Conservation (phyloP, 1,140 invertebrate genomes). For the Ceratoteleas bidentatus region DNA sequence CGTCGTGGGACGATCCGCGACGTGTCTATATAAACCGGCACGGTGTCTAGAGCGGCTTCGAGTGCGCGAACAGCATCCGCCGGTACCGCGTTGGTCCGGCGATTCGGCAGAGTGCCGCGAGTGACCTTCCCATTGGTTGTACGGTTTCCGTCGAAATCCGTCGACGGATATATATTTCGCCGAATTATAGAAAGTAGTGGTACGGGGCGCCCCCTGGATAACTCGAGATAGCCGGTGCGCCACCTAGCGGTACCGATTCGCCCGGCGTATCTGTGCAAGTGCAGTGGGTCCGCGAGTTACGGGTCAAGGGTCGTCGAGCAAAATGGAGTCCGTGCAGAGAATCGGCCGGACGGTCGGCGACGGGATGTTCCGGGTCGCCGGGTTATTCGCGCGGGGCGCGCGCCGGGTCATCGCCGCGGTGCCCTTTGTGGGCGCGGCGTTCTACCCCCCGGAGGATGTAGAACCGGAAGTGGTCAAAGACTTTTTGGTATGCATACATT, state of each 20-base stretch:
- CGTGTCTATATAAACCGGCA: constrained; percentile 79
- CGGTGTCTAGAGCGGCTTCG: constrained; percentile 63
- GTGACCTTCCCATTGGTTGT: no score
- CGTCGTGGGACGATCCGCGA: constrained; percentile 76
- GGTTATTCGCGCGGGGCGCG: constrained; percentile 73
- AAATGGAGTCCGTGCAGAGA: constrained; percentile 77
- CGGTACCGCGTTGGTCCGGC: constrained; percentile 47
- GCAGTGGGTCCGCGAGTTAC: constrained; percentile 11
- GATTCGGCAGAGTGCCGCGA: no score
- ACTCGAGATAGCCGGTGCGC: no score
- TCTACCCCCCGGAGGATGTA: constrained; percentile 6
- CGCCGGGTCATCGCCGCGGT: constrained; percentile 74
- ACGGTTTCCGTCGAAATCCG: no score
- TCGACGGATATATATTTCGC: no score
- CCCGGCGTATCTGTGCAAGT: no score
- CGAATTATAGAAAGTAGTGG: no score
- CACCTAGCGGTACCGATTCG: no score
- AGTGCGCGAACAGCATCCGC: constrained; percentile 66
- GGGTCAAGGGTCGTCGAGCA: no score
- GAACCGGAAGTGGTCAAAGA: constrained; percentile 19
- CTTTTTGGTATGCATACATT: constrained; percentile 40
- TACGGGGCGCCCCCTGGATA: no score
- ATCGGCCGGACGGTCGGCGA: constrained; percentile 74
- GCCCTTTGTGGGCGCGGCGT: constrained; percentile 72
- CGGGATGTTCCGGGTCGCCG: constrained; percentile 74